Base-by-base conservation (phyloP, 2,797 vertebrate species). In the Phylloscopus collybita region DNA sequence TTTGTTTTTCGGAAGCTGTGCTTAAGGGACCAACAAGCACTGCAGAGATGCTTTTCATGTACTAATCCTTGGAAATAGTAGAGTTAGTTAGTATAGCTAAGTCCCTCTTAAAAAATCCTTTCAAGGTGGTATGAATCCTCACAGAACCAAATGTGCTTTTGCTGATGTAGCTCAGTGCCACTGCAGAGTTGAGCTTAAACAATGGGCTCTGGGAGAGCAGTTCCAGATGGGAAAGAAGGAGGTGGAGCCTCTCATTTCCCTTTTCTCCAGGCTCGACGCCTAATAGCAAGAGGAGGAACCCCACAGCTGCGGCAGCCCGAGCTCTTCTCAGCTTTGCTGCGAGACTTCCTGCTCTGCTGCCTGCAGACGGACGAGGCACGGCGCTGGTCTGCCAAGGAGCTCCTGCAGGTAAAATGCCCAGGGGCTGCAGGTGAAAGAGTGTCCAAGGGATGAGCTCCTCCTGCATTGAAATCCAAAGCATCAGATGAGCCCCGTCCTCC, bases 281-380 rank as follows among this genome's bases (percentile, higher is more conserved):
- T 98, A 96, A 99, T 99, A 72, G 98, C 98, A 49, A 98, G 98
- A 32, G 98, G 98, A 6, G 98, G 98, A 70, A 99, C 98, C 3
- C 98, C 98, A 13, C 98, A 99, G 94, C 98, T 99, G 61, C 98
- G 98, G 96, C 98, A 98, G 95, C 98, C 98, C 1, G 98, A 99
- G 95, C 98, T 98, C 75, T 95, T 99, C 40, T 98, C 98, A 0
- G 96, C 98, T 16, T 98, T 98, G 59, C 99, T 99, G 86, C 97
- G 98, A 23, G 98, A 98, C 11, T 45, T 65, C 22, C 16, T 45
- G 34, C 34, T 34, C 8, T n/a, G 42, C 62, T 65, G 62, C 11
- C 42, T 99, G 91, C 98, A 99, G 96, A 98, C 88, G 98, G 98
- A 57, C 67, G 98, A 94, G 98, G 98, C 0, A 0, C 5, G 0